These are phyloP conservation scores for Riparia riparia DNA, from an alignment of 2,113 vertebrate genomes.

Conservation along the genomic window DNA sequence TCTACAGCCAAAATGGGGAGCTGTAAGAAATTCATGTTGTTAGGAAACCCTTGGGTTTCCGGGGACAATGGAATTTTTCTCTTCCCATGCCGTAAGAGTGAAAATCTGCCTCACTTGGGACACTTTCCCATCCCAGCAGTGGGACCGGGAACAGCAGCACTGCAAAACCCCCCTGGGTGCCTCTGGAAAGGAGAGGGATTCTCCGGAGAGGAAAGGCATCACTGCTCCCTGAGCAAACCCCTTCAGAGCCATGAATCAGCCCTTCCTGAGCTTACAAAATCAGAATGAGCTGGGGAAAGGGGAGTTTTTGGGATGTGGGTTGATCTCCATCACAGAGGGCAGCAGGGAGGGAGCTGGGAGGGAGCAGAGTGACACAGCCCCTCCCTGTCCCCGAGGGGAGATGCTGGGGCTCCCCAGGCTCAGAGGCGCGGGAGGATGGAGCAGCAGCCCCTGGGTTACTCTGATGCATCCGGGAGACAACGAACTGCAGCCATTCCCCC, in stretches of 20 bases:
- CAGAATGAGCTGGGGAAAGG: neutral
- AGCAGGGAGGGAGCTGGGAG: neutral
- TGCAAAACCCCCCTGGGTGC: neutral
- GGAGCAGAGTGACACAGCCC: neutral
- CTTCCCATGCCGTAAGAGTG: neutral
- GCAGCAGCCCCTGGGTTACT: neutral
- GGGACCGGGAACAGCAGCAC: fast-evolving
- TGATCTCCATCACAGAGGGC: fast-evolving
- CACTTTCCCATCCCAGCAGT: neutral
- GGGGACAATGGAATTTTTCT: neutral
- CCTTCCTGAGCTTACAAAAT: neutral
- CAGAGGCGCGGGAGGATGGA: neutral
- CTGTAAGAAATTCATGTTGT: neutral
- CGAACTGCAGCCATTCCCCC: neutral
- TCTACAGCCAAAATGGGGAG: neutral
- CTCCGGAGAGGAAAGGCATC: neutral
- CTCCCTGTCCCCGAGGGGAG: fast-evolving
- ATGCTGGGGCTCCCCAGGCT: fast-evolving
- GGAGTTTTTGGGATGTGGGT: fast-evolving
- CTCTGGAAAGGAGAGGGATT: neutral
- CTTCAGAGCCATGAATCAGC: neutral
- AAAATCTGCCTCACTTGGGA: neutral
- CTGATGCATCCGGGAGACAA: neutral
- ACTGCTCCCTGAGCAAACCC: neutral
- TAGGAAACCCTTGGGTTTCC: neutral